Evolutionary conservation across 2,888 invertebrate genomes (phyloP), one percentile per base, ranked within the genome.

Genomic region (Pyrochroa serraticornis): DNA sequence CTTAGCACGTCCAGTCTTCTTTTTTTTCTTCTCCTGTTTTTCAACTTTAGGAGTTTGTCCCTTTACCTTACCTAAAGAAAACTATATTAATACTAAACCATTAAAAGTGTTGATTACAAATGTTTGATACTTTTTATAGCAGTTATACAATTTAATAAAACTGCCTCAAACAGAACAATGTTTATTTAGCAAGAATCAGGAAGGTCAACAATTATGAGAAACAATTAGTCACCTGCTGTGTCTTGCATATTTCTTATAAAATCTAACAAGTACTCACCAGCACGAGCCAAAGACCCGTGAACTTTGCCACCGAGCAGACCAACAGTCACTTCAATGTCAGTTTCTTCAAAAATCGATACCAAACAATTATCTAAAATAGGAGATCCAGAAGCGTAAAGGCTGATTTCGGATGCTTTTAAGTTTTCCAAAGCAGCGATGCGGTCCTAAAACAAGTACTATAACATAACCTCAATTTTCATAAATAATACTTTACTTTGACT

Each of bases 21-120:
- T 96, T 89, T 98, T 99, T 79, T 95, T 97, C 85, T 97, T 98
- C 77, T 99, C 98, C 80, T 96, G 95, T 78, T 97, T 97, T 72
- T 99, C 99, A 65, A 97, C 96, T 85, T 99, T 99, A 30, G 98
- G 98, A 10, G 99, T 99, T 82, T 99, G 99, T 66, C 98, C 98
- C 81, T 97, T 97, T 50, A 99, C 99, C 85, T 99, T 99, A 80
- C 86, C 86, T 86, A 56, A 22, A 39, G 7, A 38, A 39, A 41
- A 34, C 8, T 7, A n/a, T 5, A 52, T 35, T 7, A 41, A 38
- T 1, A 46, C 37, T 42, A 39, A 9, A 33, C n/a, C n/a, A 50
- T 31, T 39, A 33, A 36, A 37, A 34, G 32, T 12, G 58, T 5
- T 5, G 39, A 35, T 51, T 48, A 22, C 9, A 38, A 59, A 47